A percentile compares a stretch with the other conserved stretches of the same genome.
phyloP scores from a whole-genome alignment of 2,113 vertebrate genomes.

The Isichthys henryi region DNA sequence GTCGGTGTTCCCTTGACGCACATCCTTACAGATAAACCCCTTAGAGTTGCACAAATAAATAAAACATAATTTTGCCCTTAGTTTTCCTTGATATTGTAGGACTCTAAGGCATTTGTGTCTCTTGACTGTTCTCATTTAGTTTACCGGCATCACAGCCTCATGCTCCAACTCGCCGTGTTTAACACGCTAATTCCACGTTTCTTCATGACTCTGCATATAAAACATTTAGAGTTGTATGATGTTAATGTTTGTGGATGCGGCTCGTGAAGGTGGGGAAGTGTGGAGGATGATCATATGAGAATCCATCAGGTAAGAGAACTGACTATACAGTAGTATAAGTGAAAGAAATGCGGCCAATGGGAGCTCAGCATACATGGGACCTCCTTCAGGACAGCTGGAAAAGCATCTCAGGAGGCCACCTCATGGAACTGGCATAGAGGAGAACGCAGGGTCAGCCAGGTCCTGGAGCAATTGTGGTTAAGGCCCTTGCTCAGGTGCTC shows the following conservation, averaged over 20 bases:
- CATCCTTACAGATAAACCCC: not conserved
- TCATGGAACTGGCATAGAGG: not conserved
- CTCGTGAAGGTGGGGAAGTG: not conserved
- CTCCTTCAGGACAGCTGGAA: not conserved
- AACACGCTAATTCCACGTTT: not conserved
- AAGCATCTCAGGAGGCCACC: not conserved
- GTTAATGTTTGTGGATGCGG: not conserved
- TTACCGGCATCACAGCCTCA: not conserved
- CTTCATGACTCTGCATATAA: not conserved
- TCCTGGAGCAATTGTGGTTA: not conserved
- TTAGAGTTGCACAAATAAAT: not conserved
- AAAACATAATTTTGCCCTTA: not conserved
- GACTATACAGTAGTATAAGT: not conserved
- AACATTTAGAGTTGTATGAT: not conserved
- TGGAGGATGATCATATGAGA: not conserved
- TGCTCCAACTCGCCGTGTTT: not conserved
- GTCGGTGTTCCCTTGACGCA: not conserved
- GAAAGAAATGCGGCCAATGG: not conserved
- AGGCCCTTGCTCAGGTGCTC: not conserved
- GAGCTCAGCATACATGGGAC: no score
- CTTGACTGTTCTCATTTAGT: not conserved
- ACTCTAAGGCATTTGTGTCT: not conserved
- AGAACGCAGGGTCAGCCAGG: not conserved
- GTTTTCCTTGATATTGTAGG: not conserved
- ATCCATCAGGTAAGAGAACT: not conserved